Conservation (phyloP, 2,113 vertebrate species). For the Forbesichthys agassizii region DNA sequence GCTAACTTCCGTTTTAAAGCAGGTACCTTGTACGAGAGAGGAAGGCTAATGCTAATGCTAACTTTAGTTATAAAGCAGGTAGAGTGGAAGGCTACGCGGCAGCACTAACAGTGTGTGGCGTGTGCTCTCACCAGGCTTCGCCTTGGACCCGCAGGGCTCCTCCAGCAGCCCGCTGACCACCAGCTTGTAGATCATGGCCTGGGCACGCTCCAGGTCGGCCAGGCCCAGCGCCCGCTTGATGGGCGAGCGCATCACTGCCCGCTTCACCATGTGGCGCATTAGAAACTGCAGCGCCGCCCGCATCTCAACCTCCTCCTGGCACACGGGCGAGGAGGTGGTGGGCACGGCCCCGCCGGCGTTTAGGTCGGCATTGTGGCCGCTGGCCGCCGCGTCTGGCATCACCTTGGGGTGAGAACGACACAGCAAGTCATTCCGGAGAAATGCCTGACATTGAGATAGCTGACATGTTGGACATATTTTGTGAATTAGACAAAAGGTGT, state of each 20-base stretch:
- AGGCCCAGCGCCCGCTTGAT: conserved; percentile 92
- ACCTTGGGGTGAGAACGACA: conserved; percentile 65
- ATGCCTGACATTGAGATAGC: too few species aligned
- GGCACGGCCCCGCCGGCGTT: conserved; percentile 52
- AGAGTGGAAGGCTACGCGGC: too few species aligned
- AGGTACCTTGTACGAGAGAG: too few species aligned
- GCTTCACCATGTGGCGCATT: conserved; percentile 98
- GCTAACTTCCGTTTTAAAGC: too few species aligned
- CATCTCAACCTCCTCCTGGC: conserved; percentile 92
- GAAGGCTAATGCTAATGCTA: too few species aligned
- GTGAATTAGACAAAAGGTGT: too few species aligned
- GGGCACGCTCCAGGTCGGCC: conserved; percentile 90
- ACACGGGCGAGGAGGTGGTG: conserved; percentile 76
- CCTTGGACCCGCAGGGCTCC: conserved; percentile 83
- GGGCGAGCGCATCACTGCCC: conserved; percentile 93
- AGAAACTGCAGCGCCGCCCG: conserved; percentile 92
- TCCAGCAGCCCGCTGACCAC: conserved; percentile 92
- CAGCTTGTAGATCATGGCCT: conserved; percentile 96
- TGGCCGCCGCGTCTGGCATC: conserved; percentile 76
- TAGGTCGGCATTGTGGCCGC: conserved; percentile 91
- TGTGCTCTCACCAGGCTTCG: conserved; percentile 79
- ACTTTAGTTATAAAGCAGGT: too few species aligned
- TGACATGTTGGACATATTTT: too few species aligned
- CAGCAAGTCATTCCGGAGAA: background rate
- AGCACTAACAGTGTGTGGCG: too few species aligned